Evolutionary conservation across 2,797 vertebrate genomes (phyloP).

Genomic region (Gymnothorax reevesii): DNA sequence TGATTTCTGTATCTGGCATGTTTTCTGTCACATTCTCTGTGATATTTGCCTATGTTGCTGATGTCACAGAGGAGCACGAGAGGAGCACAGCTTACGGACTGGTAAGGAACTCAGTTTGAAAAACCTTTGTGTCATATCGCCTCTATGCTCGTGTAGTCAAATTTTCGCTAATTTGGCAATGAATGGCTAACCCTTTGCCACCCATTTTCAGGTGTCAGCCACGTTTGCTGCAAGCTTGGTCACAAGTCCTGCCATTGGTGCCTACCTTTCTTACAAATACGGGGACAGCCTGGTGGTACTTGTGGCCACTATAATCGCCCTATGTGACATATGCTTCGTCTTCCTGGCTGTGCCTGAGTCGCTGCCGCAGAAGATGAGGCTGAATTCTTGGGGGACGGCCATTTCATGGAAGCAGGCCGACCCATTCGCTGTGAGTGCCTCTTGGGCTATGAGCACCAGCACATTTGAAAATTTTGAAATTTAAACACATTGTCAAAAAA

Average conservation of each 20-base stretch:
- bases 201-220: conserved; percentile 81
- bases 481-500: no score
- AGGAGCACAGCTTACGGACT: conserved; percentile 90
- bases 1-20: conserved; percentile 92
- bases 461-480: not conserved
- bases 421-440: conserved; percentile 81
- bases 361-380: conserved; percentile 87
- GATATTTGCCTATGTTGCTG: conserved; percentile 94
- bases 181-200: not conserved
- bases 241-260: conserved; percentile 89
- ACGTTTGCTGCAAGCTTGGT: conserved; percentile 93
- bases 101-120: conserved; percentile 69
- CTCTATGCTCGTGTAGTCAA: not conserved
- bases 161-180: not conserved
- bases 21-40: conserved; percentile 97
- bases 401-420: conserved; percentile 94
- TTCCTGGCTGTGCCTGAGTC: conserved; percentile 90
- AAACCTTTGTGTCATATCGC: no score
- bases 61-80: conserved; percentile 87
- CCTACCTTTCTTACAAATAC: conserved; percentile 83
- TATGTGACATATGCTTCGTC: conserved; percentile 89
- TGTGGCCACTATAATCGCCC: conserved; percentile 83
- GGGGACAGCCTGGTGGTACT: conserved; percentile 88
- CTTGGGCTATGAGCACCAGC: no score
- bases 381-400: conserved; percentile 82